A percentile compares a stretch with the other conserved stretches of the same genome.
phyloP scores from a whole-genome alignment of 2,888 invertebrate genomes.

The Nomada hirtipes region DNA sequence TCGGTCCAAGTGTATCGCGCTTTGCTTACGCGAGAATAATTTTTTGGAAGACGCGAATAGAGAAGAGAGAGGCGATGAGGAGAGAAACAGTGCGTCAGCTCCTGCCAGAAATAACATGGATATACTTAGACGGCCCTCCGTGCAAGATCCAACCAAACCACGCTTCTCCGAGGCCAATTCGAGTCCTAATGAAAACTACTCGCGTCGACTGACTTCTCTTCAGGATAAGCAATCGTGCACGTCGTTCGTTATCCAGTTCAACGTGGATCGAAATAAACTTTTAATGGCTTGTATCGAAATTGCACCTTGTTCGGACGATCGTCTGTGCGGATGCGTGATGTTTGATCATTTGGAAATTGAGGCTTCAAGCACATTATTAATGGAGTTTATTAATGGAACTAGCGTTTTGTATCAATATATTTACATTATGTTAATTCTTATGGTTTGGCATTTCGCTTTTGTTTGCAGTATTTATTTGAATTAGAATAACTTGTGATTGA shows the following conservation, averaged over 20 bases:
- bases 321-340: too few species aligned
- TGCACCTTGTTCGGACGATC: too few species aligned
- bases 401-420: too few species aligned
- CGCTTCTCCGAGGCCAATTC: slow-evolving; percentile 66
- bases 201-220: slow-evolving; percentile 44
- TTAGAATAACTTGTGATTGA: too few species aligned
- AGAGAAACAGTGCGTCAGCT: slow-evolving; percentile 83
- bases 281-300: too few species aligned
- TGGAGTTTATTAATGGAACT: too few species aligned
- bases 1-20: slow-evolving; percentile 54
- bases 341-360: too few species aligned
- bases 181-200: slow-evolving; percentile 78
- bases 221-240: slow-evolving; percentile 5
- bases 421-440: too few species aligned
- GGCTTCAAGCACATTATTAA: too few species aligned
- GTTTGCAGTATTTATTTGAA: too few species aligned
- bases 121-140: slow-evolving; percentile 84
- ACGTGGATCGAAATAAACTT: not conserved
- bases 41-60: slow-evolving; percentile 64
- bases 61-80: slow-evolving; percentile 54
- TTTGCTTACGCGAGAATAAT: slow-evolving; percentile 65
- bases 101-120: slow-evolving; percentile 83
- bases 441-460: too few species aligned
- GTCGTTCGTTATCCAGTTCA: not conserved
- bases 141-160: slow-evolving; percentile 78